Percentiles rank a stretch among this genome's conserved stretches.
phyloP scores from a whole-genome alignment of 2,797 vertebrate genomes.

The Sphaeramia orbicularis region DNA sequence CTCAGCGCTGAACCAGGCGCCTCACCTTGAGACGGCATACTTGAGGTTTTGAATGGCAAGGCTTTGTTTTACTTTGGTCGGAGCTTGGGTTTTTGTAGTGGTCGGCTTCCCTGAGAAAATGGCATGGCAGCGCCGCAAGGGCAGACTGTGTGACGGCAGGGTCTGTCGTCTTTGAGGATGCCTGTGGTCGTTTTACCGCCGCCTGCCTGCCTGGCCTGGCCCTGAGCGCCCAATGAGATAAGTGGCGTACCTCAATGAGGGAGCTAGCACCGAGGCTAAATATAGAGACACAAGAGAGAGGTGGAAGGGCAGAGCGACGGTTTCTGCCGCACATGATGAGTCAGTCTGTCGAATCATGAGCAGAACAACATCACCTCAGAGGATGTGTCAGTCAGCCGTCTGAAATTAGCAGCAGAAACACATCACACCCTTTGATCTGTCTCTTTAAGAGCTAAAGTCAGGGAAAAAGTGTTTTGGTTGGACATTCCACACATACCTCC shows the following conservation, averaged over 20 bases:
- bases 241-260: conserved; percentile 72
- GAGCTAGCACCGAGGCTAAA: conserved; percentile 67
- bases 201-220: conserved; percentile 67
- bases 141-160: conserved; percentile 80
- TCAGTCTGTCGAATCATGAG: conserved; percentile 58
- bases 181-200: conserved; percentile 75
- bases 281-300: conserved; percentile 65
- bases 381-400: conserved; percentile 51
- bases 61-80: conserved; percentile 78
- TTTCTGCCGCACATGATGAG: conserved; percentile 47
- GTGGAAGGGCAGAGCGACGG: conserved; percentile 59
- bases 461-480: conserved; percentile 83
- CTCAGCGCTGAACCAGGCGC: conserved; percentile 71
- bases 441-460: conserved; percentile 73
- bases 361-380: conserved; percentile 50
- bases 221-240: conserved; percentile 71
- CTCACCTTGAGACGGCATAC: conserved; percentile 84
- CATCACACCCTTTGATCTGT: conserved; percentile 70
- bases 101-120: conserved; percentile 79
- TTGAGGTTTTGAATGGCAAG: conserved; percentile 80
- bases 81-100: conserved; percentile 70
- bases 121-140: conserved; percentile 64
- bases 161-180: conserved; percentile 71
- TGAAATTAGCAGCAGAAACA: conserved; percentile 58
- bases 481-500: conserved; percentile 83